Percentiles rank a stretch among this genome's conserved stretches.
These are phyloP conservation scores for Rhynchopsitta pachyrhyncha DNA, from an alignment of 2,113 vertebrate genomes.

Conservation along the genomic window DNA sequence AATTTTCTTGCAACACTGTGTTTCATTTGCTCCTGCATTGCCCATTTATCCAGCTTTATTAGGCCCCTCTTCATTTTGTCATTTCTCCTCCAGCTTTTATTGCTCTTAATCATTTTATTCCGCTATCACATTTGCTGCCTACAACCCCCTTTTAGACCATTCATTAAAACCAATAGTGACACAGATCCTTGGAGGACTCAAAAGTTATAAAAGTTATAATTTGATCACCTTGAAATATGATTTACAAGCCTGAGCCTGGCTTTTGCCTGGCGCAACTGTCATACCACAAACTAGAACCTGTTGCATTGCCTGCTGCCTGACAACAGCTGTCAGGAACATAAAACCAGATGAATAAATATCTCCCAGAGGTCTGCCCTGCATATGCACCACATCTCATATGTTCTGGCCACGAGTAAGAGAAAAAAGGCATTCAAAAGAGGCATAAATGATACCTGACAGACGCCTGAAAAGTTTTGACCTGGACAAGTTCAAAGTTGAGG, in stretches of 20 bases:
- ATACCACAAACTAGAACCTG: not conserved
- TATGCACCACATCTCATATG: not conserved
- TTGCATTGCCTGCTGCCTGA: not conserved
- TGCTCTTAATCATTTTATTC: not conserved
- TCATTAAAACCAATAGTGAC: not conserved
- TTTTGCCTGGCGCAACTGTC: not conserved
- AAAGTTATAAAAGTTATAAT: not conserved
- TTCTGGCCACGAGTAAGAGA: not conserved
- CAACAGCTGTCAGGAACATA: not conserved
- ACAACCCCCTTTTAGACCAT: not conserved
- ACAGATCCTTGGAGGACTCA: not conserved
- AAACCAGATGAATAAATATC: not conserved
- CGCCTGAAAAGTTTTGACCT: not conserved
- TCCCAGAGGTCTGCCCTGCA: not conserved
- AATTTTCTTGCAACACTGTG: not conserved
- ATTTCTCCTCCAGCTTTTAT: slow-evolving; percentile 12
- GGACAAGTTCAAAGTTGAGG: not conserved
- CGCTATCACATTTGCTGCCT: not conserved
- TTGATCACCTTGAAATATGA: not conserved
- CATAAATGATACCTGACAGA: not conserved
- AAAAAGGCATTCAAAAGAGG: not conserved
- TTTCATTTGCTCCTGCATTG: slow-evolving; percentile 10
- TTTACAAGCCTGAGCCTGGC: not conserved
- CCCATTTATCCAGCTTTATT: slow-evolving; percentile 7
- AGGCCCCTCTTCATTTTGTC: not conserved